Percentiles rank a stretch among this genome's conserved stretches.
phyloP scores from a whole-genome alignment of 2,888 invertebrate species.

The Coenonympha glycerion region DNA sequence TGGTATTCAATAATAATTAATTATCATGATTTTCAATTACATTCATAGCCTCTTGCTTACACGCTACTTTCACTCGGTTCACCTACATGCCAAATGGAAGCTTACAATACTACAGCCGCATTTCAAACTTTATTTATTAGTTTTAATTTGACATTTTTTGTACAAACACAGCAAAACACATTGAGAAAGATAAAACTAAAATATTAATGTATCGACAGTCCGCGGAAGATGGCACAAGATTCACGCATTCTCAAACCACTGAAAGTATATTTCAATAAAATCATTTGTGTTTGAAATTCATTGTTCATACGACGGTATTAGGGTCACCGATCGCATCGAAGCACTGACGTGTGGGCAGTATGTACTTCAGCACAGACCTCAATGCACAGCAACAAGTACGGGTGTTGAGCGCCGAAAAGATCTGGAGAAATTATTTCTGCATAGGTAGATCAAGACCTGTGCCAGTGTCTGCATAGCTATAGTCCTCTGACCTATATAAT shows the following conservation, averaged over 20 bases:
- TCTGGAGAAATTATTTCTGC: no score
- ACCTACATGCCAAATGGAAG: constrained; percentile 20
- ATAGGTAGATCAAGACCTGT: no score
- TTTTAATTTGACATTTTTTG: constrained; percentile 18
- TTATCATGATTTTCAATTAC: constrained; percentile 32
- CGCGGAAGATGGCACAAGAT: constrained; percentile 6
- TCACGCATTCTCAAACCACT: constrained; percentile 2
- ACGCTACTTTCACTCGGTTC: constrained; percentile 27
- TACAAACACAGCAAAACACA: constrained; percentile 13
- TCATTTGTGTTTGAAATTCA: neutral
- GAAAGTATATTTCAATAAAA: neutral
- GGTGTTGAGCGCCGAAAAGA: no score
- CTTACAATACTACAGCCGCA: constrained; percentile 21
- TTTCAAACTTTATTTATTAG: constrained; percentile 3
- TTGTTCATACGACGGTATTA: constrained; percentile 30
- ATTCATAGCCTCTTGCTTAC: constrained; percentile 45
- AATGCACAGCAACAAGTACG: no score
- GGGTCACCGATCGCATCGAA: constrained; percentile 64
- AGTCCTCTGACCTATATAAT: no score
- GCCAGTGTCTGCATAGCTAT: no score
- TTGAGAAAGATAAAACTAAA: constrained; percentile 11
- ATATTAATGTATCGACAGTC: neutral
- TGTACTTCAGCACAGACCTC: no score
- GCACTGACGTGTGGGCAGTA: constrained; percentile 54
- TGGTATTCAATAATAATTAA: constrained; percentile 26